Evolutionary conservation across 2,888 invertebrate genomes (phyloP).

Genomic region (Dascillus cervinus): DNA sequence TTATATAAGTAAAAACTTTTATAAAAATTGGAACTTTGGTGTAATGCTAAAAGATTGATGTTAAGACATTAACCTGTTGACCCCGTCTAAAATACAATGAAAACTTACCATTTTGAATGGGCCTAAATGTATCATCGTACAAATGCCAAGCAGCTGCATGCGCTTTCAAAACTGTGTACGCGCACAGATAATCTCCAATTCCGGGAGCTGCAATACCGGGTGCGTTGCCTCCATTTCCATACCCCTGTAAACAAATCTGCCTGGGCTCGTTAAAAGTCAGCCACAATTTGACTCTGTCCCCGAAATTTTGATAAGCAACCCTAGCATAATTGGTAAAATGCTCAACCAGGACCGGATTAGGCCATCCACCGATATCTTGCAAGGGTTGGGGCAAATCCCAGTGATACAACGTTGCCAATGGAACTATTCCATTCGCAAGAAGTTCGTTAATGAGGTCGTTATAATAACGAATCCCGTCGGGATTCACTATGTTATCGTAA

Average conservation of each 20-base stretch:
- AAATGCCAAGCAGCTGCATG: constrained; percentile 56
- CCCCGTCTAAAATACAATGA: no score
- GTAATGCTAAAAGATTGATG: no score
- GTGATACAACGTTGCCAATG: constrained; percentile 39
- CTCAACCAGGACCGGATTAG: constrained; percentile 48
- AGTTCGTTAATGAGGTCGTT: constrained; percentile 64
- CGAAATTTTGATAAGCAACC: constrained; percentile 36
- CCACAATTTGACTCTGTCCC: constrained; percentile 41
- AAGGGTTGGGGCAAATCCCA: constrained; percentile 29
- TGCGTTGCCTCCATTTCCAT: constrained; percentile 32
- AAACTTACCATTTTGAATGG: constrained; percentile 27
- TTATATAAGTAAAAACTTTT: no score
- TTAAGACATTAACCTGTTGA: no score
- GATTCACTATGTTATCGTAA: constrained; percentile 55
- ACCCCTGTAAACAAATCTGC: constrained; percentile 27
- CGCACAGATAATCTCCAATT: constrained; percentile 52
- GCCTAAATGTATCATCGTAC: constrained; percentile 46
- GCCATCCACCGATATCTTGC: constrained; percentile 55
- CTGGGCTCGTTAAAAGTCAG: constrained; percentile 48
- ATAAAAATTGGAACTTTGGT: no score
- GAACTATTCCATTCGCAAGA: constrained; percentile 47
- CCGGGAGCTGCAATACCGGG: constrained; percentile 46
- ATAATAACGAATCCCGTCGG: constrained; percentile 65
- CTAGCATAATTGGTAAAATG: constrained; percentile 48
- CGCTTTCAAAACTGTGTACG: constrained; percentile 54